Percentiles rank a stretch among this genome's conserved stretches.
Evolutionary conservation across 1,140 invertebrate genomes (phyloP).

Genomic region (Drosophila nannoptera): DNA sequence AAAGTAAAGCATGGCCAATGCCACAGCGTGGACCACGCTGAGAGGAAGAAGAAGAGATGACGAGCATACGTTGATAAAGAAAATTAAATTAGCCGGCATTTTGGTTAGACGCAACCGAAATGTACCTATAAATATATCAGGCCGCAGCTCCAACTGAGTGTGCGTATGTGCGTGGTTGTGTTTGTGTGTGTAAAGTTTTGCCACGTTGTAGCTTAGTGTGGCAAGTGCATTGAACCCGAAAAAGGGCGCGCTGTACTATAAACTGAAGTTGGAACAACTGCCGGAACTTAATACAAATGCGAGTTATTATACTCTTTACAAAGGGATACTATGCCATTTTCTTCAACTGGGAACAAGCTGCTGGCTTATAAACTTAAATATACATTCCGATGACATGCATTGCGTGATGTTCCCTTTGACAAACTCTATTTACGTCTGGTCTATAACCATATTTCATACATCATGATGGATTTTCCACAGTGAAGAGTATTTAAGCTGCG

Average conservation of each 20-base stretch:
- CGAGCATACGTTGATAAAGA: slow-evolving; percentile 57
- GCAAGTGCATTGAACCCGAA: slow-evolving; percentile 70
- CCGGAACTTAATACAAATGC: slow-evolving; percentile 67
- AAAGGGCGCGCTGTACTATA: slow-evolving; percentile 33
- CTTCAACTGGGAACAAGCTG: neutral
- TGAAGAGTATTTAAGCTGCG: slow-evolving; percentile 1
- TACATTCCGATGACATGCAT: too few relatives aligned
- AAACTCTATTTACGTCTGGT: neutral
- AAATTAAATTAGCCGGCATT: slow-evolving; percentile 58
- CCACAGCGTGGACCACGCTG: slow-evolving; percentile 24
- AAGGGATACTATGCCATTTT: neutral
- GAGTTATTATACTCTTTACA: slow-evolving; percentile 36
- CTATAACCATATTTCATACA: too few relatives aligned
- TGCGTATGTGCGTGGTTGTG: slow-evolving; percentile 48
- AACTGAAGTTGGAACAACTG: slow-evolving; percentile 39
- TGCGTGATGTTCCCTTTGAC: too few relatives aligned
- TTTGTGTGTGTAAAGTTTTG: slow-evolving; percentile 56
- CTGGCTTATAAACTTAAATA: too few relatives aligned
- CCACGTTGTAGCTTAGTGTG: slow-evolving; percentile 54
- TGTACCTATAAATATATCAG: slow-evolving; percentile 66
- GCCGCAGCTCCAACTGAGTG: slow-evolving; percentile 26
- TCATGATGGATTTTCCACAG: too few relatives aligned
- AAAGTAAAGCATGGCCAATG: slow-evolving; percentile 42
- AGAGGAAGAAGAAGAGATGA: neutral
- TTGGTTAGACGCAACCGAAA: slow-evolving; percentile 37